Percentiles rank a stretch among this genome's conserved stretches.
Evolutionary conservation across 2,113 vertebrate species (phyloP).

Genomic region (Oncorhynchus gorbuscha): DNA sequence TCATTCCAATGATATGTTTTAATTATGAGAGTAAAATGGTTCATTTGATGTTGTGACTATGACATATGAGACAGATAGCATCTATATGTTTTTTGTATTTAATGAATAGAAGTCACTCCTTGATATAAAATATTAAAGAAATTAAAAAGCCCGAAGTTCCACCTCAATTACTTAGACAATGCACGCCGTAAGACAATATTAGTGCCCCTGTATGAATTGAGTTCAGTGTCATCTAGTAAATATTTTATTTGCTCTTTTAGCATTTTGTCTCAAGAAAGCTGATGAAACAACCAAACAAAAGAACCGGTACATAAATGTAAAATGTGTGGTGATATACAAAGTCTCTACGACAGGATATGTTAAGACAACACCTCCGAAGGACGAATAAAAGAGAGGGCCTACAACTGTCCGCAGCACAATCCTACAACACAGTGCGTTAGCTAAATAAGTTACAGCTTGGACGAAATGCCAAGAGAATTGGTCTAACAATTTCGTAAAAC

Average conservation of each 20-base stretch:
- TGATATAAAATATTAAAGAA: constrained; percentile 96
- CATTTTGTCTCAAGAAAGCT: constrained; percentile 66
- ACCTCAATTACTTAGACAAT: constrained; percentile 82
- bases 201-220: constrained; percentile 57
- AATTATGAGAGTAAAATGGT: background rate
- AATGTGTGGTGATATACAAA: constrained; percentile 79
- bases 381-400: constrained; percentile 77
- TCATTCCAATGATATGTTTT: too few relatives aligned
- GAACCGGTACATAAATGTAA: constrained; percentile 52
- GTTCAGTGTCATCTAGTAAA: constrained; percentile 58
- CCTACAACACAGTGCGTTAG: constrained; percentile 73
- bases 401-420: constrained; percentile 62
- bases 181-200: constrained; percentile 85
- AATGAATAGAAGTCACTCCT: constrained; percentile 94
- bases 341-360: constrained; percentile 74
- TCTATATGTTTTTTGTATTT: constrained; percentile 86
- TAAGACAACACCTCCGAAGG: constrained; percentile 57
- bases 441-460: constrained; percentile 85
- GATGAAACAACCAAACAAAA: constrained; percentile 45
- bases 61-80: constrained; percentile 60
- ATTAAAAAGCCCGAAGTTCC: constrained; percentile 90
- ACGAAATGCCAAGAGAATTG: constrained; percentile 73
- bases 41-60: background rate
- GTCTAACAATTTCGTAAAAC: constrained; percentile 82
- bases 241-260: constrained; percentile 69